Percentiles rank a stretch among this genome's conserved stretches.
Conservation (phyloP, 2,888 invertebrate species). For the Gnatocerus cornutus region DNA sequence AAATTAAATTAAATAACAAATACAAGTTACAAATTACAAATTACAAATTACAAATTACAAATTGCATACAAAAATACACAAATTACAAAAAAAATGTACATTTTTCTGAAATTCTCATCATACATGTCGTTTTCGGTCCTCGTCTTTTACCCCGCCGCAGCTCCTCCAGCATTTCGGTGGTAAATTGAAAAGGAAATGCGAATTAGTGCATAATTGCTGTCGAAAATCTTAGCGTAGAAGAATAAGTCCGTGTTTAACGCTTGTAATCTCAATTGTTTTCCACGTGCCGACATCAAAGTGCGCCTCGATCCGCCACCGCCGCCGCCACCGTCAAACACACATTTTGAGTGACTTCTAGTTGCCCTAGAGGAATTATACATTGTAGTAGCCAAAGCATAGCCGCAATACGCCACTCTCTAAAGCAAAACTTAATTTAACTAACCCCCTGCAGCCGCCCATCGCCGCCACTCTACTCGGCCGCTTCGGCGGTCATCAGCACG, state of each 20-base stretch:
- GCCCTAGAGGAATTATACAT: conserved; percentile 66
- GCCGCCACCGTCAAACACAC: conserved; percentile 56
- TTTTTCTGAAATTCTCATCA: too few relatives aligned
- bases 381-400: conserved; percentile 59
- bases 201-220: conserved; percentile 38
- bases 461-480: conserved; percentile 41
- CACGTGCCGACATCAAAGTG: conserved; percentile 52
- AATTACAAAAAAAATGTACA: too few relatives aligned
- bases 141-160: neutral
- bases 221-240: conserved; percentile 29
- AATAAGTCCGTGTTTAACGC: conserved; percentile 44
- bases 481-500: conserved; percentile 42
- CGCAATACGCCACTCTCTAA: conserved; percentile 64
- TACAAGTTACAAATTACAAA: too few relatives aligned
- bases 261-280: conserved; percentile 47
- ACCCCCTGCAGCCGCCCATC: conserved; percentile 59
- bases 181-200: conserved; percentile 34
- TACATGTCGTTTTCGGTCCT: too few relatives aligned
- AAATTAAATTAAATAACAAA: too few relatives aligned
- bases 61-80: too few relatives aligned
- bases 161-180: conserved; percentile 16
- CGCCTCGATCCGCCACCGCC: conserved; percentile 36
- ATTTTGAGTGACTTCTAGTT: conserved; percentile 65
- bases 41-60: too few relatives aligned
- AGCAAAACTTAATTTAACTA: conserved; percentile 69